phyloP scores from a whole-genome alignment of 2,797 vertebrate species.

The Taeniopygia guttata region DNA sequence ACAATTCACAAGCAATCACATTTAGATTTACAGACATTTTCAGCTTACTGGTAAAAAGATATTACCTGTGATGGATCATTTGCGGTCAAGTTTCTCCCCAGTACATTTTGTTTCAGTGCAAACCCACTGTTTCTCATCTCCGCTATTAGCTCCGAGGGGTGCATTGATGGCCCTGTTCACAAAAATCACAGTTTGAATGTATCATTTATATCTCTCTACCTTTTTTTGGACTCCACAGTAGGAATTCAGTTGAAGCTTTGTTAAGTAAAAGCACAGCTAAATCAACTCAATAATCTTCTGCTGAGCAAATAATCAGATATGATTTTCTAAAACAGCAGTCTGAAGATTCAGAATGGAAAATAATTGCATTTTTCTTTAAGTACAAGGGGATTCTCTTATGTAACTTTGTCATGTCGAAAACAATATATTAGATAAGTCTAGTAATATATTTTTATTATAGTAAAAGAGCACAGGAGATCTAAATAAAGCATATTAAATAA shows the following conservation, averaged over 20 bases:
- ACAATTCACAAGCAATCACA: slow-evolving; percentile 82
- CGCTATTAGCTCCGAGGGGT: slow-evolving; percentile 99
- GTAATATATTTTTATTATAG: slow-evolving; percentile 72
- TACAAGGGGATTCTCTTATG: slow-evolving; percentile 86
- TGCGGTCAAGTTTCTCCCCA: slow-evolving; percentile 94
- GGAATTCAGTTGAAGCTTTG: slow-evolving; percentile 93
- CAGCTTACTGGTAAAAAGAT: slow-evolving; percentile 81
- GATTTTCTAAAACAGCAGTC: slow-evolving; percentile 95
- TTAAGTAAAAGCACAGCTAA: slow-evolving; percentile 97
- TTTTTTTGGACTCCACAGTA: slow-evolving; percentile 90
- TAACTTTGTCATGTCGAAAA: slow-evolving; percentile 83
- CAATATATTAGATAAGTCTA: slow-evolving; percentile 76
- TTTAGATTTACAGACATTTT: slow-evolving; percentile 81
- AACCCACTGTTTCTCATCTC: slow-evolving; percentile 99
- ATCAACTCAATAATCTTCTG: slow-evolving; percentile 98
- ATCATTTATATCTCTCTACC: slow-evolving; percentile 89
- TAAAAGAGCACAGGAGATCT: slow-evolving; percentile 16
- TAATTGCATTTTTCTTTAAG: slow-evolving; percentile 91
- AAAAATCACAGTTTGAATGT: slow-evolving; percentile 96
- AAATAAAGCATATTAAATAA: slow-evolving; percentile 43
- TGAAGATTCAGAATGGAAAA: slow-evolving; percentile 93
- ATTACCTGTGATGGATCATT: slow-evolving; percentile 99
- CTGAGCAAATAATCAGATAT: slow-evolving; percentile 99
- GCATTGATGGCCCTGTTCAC: slow-evolving; percentile 99
- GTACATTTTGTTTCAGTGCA: slow-evolving; percentile 98